Base-by-base conservation (phyloP, 2,888 invertebrate species). In the Chrysopilus asiliformis region DNA sequence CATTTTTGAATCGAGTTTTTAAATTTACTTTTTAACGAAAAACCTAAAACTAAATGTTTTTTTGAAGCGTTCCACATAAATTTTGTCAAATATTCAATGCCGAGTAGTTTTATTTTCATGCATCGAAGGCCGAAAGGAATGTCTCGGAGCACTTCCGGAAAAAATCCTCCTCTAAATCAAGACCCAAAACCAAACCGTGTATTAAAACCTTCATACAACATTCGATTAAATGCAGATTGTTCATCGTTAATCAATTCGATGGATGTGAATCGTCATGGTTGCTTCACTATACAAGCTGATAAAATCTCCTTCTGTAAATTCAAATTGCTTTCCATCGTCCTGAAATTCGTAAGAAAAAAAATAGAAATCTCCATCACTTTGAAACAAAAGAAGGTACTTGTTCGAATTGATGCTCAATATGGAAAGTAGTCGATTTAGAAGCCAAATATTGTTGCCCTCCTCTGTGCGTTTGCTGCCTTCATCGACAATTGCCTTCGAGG, bases 271-370 rank as follows among this genome's bases (percentile, higher is more conserved):
- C 30, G 19, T 32, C 50, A 48, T 3, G 54, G 49, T 30, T 58
- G 53, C 41, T 59, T 58, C 4, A 51, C 44, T 28, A 55, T 46
- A 24, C 57, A 56, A 3, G 60, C 56, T 3, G 49, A 49, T 2
- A 60, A 45, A 10, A 60, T 48, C 25, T 56, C 55, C 18, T 52
- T 52, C 25, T 62, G 61, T 13, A 59, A 35, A 20, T 48, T 40
- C 2, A 57, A 43, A 43, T 57, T 57, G 13, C 51, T 49, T 6
- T 47, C 43, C 20, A 51, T 47, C 19, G 49, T 42, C 19, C 60
- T 60, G 28, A 7, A 42, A 43, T 29, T 13, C 29, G 15, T 15
- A 29, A 12, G 12, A 8, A 10, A 2, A 8, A 12, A 29, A 10
- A 29, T n/a, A 13, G 10, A 15, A 9, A 36, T 18, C 25, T 24